Conservation (phyloP, 2,113 vertebrate genomes). For the human (Homo sapiens) region DNA sequence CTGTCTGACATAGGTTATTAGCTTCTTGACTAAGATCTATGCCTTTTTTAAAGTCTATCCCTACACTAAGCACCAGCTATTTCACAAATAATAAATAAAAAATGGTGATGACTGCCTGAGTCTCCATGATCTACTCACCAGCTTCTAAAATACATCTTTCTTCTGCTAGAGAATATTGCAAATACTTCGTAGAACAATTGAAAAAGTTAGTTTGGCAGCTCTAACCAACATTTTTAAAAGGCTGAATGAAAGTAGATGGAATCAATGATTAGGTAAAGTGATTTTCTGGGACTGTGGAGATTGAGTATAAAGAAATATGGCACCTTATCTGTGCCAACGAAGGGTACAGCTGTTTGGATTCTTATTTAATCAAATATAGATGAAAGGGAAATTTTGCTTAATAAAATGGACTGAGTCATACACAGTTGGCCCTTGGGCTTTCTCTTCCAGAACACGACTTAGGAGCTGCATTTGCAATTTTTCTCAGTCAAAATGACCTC, state of each 20-base stretch:
- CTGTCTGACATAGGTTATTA: slow-evolving; percentile 63
- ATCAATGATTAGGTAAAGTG: slow-evolving; percentile 13
- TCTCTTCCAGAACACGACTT: slow-evolving; percentile 30
- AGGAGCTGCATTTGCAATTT: slow-evolving; percentile 36
- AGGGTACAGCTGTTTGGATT: slow-evolving; percentile 38
- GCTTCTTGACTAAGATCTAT: slow-evolving; percentile 59
- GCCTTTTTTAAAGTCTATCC: slow-evolving; percentile 15
- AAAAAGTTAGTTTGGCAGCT: slow-evolving; percentile 59
- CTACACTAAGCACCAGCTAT: slow-evolving; percentile 18
- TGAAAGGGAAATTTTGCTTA: slow-evolving; percentile 64
- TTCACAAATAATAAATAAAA: slow-evolving; percentile 67
- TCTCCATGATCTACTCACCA: slow-evolving; percentile 12
- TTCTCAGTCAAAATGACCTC: neutral
- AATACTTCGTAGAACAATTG: slow-evolving; percentile 38
- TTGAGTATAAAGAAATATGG: slow-evolving; percentile 48
- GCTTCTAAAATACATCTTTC: slow-evolving; percentile 42
- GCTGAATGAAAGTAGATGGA: slow-evolving; percentile 14
- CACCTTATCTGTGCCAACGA: neutral
- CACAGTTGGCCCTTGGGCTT: neutral
- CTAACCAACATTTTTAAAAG: slow-evolving; percentile 36
- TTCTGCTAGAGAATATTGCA: slow-evolving; percentile 7
- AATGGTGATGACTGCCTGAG: neutral
- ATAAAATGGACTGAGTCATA: slow-evolving; percentile 51
- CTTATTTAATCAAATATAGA: slow-evolving; percentile 61
- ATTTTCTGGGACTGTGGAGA: slow-evolving; percentile 33